Conservation (phyloP, 2,888 invertebrate species). For the Drosophila fulvimacula region DNA sequence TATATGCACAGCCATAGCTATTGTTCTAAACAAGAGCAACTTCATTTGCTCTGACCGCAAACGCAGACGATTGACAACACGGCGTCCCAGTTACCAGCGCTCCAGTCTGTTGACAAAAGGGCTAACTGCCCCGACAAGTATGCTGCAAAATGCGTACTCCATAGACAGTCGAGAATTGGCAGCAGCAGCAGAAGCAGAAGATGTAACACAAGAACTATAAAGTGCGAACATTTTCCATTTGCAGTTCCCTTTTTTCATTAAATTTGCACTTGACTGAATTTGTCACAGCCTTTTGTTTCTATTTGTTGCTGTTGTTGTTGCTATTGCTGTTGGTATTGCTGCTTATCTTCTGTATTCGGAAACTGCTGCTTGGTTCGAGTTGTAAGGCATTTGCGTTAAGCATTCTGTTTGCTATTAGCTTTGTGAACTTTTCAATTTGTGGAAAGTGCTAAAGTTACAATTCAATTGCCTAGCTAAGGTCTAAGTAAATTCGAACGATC, state of each 20-base stretch:
- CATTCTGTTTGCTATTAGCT: slow-evolving; percentile 68
- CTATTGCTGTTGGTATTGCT: slow-evolving; percentile 20
- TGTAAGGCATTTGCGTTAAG: slow-evolving; percentile 41
- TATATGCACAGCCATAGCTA: background rate
- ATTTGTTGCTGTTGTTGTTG: slow-evolving; percentile 25
- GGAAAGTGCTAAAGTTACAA: slow-evolving; percentile 64
- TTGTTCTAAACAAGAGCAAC: slow-evolving; percentile 25
- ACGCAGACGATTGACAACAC: slow-evolving; percentile 30
- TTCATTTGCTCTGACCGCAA: slow-evolving; percentile 44
- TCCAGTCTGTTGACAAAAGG: slow-evolving; percentile 63
- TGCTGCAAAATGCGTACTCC: slow-evolving; percentile 49
- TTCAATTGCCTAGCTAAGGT: slow-evolving; percentile 16
- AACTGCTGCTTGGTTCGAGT: slow-evolving; percentile 26
- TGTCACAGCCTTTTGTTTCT: slow-evolving; percentile 19
- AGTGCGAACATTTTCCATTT: slow-evolving; percentile 51
- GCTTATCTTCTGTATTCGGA: slow-evolving; percentile 19
- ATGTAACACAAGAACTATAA: slow-evolving; percentile 21
- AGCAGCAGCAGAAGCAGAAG: background rate
- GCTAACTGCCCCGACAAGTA: slow-evolving; percentile 63
- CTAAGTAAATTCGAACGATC: slow-evolving; percentile 4
- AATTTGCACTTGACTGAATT: slow-evolving; percentile 63
- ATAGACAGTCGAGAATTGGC: background rate
- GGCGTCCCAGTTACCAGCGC: slow-evolving; percentile 19
- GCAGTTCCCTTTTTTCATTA: slow-evolving; percentile 53
- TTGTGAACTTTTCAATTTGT: slow-evolving; percentile 61